phyloP scores from a whole-genome alignment of 1,140 invertebrate species.

The Drosophila pallidifrons region DNA sequence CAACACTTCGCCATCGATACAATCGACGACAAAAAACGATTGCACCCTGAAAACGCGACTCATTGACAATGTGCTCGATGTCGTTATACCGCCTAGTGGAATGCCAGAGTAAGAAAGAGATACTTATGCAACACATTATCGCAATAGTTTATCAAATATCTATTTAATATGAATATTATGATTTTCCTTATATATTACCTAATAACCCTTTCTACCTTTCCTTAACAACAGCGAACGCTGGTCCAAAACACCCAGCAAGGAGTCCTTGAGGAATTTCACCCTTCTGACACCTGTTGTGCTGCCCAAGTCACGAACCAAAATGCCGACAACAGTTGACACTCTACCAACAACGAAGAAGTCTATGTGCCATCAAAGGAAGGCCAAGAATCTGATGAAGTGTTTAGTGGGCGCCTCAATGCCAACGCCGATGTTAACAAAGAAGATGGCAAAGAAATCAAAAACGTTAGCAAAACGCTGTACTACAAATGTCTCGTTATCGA shows the following conservation, averaged over 20 bases:
- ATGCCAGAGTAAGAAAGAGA: conserved; percentile 90
- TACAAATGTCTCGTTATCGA: neutral
- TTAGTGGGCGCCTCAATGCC: neutral
- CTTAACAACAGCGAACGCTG: conserved; percentile 54
- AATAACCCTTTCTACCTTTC: no score
- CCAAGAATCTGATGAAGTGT: neutral
- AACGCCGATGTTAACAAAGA: neutral
- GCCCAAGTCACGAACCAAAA: neutral
- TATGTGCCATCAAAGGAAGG: neutral
- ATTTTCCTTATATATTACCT: no score
- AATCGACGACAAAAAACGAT: conserved; percentile 97
- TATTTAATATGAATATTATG: no score
- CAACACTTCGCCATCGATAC: conserved; percentile 97
- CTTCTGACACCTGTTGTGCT: conserved; percentile 39
- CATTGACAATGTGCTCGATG: conserved; percentile 96
- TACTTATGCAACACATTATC: no score
- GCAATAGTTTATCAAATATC: no score
- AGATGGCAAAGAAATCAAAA: conserved; percentile 4
- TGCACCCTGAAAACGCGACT: conserved; percentile 97
- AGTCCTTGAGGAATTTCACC: conserved; percentile 59
- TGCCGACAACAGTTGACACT: neutral
- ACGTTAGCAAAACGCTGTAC: conserved; percentile 6
- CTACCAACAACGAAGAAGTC: neutral
- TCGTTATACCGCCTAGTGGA: conserved; percentile 95
- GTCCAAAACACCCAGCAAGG: conserved; percentile 54